Base-by-base conservation (phyloP, 2,888 invertebrate genomes). In the Polietes domitor region DNA sequence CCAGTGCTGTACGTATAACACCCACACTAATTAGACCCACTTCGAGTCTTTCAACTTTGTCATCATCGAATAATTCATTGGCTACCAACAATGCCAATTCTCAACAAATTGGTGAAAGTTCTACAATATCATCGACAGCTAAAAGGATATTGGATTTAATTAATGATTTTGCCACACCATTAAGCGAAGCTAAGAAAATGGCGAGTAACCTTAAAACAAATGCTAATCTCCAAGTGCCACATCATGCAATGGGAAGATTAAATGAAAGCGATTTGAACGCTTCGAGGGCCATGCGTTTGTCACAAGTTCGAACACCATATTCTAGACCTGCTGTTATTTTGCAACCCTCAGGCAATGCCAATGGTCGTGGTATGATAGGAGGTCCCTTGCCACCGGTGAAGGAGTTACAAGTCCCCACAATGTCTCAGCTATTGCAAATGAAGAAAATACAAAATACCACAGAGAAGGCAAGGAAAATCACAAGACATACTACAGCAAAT, bases 141-240 rank as follows among this genome's bases (percentile, higher is more conserved):
- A 94, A 95, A 87, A 94, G 95, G 85, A 96, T 98, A 85, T 92
- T 98, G 88, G 95, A 96, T 88, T 94, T 97, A 5, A 92, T 98
- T 77, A 96, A 97, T 90, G 95, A 96, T 87, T 97, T 96, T 92
- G 95, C 96, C 0, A 96, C 97, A 1, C 97, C 97, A 0, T 92
- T 97, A 72, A 93, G 93, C 61, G 97, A 97, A 91, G 97, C 96
- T 1, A 96, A 95, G 89, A 95, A 95, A 89, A 96, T 97, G 90
- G 96, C 96, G 2, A 90, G 88, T 79, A 90, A 89, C 50, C 79
- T 91, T 19, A 90, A 88, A 61, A 87, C 89, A 10, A 87, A 87
- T 76, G 85, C 89, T 7, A 43, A 24, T 32, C 12, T 58, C 15
- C 86, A 87, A 70, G 86, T 87, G 65, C 24, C 77, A 12, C 58